A percentile compares a stretch with the other conserved stretches of the same genome.
These are phyloP conservation scores for Micromys minutus DNA, from an alignment of 2,113 vertebrate genomes.

Conservation along the genomic window DNA sequence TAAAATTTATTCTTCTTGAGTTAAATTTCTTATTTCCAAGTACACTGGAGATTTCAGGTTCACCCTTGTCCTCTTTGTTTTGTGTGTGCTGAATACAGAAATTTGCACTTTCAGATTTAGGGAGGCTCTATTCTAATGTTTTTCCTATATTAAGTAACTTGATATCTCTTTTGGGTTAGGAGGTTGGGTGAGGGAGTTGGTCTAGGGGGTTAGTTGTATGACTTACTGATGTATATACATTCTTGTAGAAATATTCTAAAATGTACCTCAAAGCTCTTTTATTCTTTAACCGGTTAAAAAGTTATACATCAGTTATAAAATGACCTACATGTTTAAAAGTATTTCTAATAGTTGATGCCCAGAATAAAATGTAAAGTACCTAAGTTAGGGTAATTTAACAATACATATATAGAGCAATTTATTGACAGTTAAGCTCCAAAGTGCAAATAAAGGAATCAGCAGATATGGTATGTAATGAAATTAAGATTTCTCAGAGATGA, in stretches of 20 bases:
- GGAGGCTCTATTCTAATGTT: not conserved
- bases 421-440: not conserved
- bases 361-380: no score
- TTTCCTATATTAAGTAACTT: not conserved
- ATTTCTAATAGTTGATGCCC: not conserved
- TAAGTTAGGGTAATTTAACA: not conserved
- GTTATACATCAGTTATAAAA: not conserved
- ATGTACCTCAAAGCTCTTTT: not conserved
- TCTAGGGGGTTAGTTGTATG: no score
- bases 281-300: not conserved
- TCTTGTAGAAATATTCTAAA: not conserved
- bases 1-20: not conserved
- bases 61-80: not conserved
- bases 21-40: not conserved
- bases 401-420: not conserved
- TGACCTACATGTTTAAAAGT: not conserved
- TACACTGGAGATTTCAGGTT: not conserved
- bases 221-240: not conserved
- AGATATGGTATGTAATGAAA: not conserved
- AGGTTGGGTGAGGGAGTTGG: no score
- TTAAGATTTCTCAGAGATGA: not conserved
- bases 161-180: not conserved
- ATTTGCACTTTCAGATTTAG: not conserved
- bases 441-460: not conserved
- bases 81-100: not conserved